These are phyloP conservation scores for Drosophila mimetica DNA, from an alignment of 2,888 invertebrate species.

Conservation along the genomic window DNA sequence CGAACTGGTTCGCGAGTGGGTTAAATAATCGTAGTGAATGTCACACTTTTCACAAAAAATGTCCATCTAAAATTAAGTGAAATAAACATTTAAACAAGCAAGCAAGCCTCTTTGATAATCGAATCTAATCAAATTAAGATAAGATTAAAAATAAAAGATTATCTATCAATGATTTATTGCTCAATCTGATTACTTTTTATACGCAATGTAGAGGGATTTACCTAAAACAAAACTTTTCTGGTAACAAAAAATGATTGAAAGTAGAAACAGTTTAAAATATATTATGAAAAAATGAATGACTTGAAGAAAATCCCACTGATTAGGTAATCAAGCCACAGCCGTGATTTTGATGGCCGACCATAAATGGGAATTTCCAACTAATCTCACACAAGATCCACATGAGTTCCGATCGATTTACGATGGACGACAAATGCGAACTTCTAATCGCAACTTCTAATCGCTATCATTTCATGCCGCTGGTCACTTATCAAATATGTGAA, in stretches of 20 bases:
- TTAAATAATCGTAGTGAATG: slow-evolving; percentile 38
- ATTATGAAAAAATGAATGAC: neutral
- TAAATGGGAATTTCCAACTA: slow-evolving; percentile 19
- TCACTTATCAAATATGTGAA: slow-evolving; percentile 25
- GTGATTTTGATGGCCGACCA: slow-evolving; percentile 16
- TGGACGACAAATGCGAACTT: neutral
- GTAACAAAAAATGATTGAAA: too few relatives aligned
- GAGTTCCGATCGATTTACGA: slow-evolving; percentile 23
- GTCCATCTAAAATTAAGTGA: neutral
- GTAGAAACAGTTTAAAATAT: too few relatives aligned
- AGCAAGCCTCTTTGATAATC: neutral
- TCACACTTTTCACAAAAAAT: neutral
- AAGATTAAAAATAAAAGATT: neutral
- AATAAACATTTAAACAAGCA: neutral
- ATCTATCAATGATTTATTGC: neutral
- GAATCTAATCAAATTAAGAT: neutral
- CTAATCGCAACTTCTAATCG: slow-evolving; percentile 19
- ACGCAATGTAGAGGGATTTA: neutral
- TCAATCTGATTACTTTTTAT: neutral
- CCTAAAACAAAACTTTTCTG: neutral
- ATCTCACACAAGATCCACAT: slow-evolving; percentile 10
- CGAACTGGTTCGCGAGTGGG: slow-evolving; percentile 78
- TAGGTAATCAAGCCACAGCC: neutral
- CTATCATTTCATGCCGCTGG: slow-evolving; percentile 29
- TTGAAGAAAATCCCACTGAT: neutral